Conservation (phyloP, 2,888 invertebrate genomes). For the Pyrrhia umbra region DNA sequence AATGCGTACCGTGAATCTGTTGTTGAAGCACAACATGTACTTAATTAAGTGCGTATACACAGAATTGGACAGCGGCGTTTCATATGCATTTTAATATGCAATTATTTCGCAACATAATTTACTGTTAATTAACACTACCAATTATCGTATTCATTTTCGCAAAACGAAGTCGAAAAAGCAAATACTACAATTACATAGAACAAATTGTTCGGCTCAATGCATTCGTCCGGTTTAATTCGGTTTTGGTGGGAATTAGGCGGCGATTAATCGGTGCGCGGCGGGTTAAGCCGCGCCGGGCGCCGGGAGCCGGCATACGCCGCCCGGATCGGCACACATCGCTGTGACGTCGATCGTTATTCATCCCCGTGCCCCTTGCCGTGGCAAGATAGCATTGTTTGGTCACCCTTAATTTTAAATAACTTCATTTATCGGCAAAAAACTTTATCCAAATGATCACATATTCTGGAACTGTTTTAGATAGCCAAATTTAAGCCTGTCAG, state of each 20-base stretch:
- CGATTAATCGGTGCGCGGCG: constrained; percentile 87
- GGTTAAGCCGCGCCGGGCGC: constrained; percentile 82
- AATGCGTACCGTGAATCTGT: constrained; percentile 33
- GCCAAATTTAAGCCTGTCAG: background rate
- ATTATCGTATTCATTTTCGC: constrained; percentile 29
- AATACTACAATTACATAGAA: constrained; percentile 82
- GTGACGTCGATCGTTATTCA: constrained; percentile 89
- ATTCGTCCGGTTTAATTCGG: constrained; percentile 89
- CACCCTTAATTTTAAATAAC: constrained; percentile 69
- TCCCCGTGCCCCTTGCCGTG: constrained; percentile 79
- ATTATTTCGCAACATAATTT: constrained; percentile 31
- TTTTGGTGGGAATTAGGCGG: constrained; percentile 88
- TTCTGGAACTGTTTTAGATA: background rate
- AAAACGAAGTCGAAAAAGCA: constrained; percentile 72
- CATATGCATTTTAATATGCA: constrained; percentile 30
- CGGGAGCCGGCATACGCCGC: constrained; percentile 63
- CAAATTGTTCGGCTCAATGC: constrained; percentile 89
- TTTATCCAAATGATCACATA: background rate
- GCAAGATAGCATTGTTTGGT: constrained; percentile 82
- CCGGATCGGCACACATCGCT: constrained; percentile 87
- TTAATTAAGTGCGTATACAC: constrained; percentile 18
- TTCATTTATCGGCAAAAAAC: constrained; percentile 47
- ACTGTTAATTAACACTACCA: constrained; percentile 31
- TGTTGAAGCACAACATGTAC: constrained; percentile 13
- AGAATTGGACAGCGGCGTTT: constrained; percentile 12